phyloP scores from a whole-genome alignment of 1,140 invertebrate genomes.

The Drosophila aff. region DNA sequence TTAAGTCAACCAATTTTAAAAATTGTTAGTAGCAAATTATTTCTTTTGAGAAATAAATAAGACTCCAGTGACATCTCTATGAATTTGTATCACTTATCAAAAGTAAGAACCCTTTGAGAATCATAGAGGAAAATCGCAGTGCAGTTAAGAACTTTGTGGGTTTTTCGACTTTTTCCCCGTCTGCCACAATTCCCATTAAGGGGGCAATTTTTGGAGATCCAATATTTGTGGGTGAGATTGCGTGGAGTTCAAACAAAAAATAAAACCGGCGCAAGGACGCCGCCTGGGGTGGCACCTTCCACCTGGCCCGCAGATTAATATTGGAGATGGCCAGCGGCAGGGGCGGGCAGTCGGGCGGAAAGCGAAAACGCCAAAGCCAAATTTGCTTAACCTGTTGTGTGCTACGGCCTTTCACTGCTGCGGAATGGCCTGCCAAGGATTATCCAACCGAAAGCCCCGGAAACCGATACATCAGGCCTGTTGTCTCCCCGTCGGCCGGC shows the following conservation, averaged over 20 bases:
- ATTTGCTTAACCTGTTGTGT: constrained; percentile 56
- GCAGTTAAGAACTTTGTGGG: not conserved
- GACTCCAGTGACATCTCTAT: not conserved
- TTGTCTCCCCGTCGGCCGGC: constrained; percentile 51
- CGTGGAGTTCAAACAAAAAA: constrained; percentile 17
- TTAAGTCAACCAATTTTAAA: not conserved
- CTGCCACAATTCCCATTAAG: not conserved
- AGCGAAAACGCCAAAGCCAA: constrained; percentile 31
- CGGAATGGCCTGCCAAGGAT: constrained; percentile 59
- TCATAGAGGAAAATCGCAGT: not conserved
- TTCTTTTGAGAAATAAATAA: no score
- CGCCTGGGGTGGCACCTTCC: constrained; percentile 29
- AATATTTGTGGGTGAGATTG: constrained; percentile 56
- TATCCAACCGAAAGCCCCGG: constrained; percentile 72
- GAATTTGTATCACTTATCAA: not conserved
- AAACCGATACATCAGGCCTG: constrained; percentile 76
- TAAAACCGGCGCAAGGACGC: constrained; percentile 50
- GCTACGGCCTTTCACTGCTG: constrained; percentile 42
- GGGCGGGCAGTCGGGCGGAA: not conserved
- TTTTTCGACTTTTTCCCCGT: no score
- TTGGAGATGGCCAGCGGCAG: constrained; percentile 30
- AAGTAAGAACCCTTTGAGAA: not conserved
- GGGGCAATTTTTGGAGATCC: constrained; percentile 15
- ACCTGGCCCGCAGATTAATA: constrained; percentile 29
- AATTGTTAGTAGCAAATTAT: no score